Evolutionary conservation across 2,113 vertebrate species (phyloP), one percentile per base, ranked within the genome.

Genomic region (Catharus minimus): DNA sequence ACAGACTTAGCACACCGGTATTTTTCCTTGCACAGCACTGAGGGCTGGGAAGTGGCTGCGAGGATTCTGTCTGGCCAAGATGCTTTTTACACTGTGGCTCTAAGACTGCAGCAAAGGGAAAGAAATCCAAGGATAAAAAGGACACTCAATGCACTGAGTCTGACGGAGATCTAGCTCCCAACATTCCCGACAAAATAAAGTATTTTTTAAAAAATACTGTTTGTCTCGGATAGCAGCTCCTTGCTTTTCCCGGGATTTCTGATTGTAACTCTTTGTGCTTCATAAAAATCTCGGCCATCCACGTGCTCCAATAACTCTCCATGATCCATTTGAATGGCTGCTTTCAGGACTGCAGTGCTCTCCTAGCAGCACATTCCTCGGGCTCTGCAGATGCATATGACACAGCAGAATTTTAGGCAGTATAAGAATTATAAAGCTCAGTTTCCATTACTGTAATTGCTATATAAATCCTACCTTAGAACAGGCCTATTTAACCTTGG

Each of bases 401-500:
- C 95, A 86, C 94, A 92, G 94, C 91, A 95, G 89, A 94, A 96
- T 94, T 92, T 86, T 89, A 92, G 88, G 90, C 93, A 86, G 61
- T 94, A 81, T 87, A 86, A 93, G 91, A 96, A 88, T 87, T 87
- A 75, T 87, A 95, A 95, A 95, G 92, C 92, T 96, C 92, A 30
- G 64, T 90, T 93, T 96, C 95, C 92, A 95, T 96, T 97, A 97
- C 92, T 65, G 62, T 96, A 95, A 95, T 95, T 95, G 78, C 93
- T 79, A 43, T 95, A 96, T 96, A 95, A 96, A 95, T 97, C 90
- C 85, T 89, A 76, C 78, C 62, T 93, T 92, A 88, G 81, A 91
- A 90, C 75, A 89, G 90, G 90, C 81, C 92, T 94, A 10, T 91
- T 94, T 96, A 96, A 95, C 95, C 94, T 94, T 93, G 83, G 77